These are phyloP conservation scores for Aplysina aerophoba DNA, from an alignment of 37 sponge, comb jelly and placozoan species.

Conservation along the genomic window DNA sequence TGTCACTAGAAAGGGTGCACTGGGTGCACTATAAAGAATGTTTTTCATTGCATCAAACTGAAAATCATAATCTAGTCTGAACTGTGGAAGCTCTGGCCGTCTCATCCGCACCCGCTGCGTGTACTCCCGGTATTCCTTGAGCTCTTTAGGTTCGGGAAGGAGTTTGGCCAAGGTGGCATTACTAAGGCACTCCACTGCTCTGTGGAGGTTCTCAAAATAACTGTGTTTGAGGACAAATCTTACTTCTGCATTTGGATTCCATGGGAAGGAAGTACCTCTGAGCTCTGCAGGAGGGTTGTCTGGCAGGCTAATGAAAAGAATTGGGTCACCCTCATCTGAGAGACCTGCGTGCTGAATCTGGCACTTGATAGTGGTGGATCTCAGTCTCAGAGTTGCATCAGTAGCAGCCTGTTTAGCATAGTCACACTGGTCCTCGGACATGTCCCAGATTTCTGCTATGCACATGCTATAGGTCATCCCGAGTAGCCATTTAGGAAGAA, in stretches of 20 bases:
- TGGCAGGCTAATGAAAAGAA: not conserved
- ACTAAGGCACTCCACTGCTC: slow-evolving; percentile 15
- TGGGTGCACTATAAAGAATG: not conserved
- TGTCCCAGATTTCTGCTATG: not conserved
- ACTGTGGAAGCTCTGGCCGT: not conserved
- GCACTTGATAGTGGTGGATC: too few relatives aligned
- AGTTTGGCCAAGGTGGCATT: not conserved
- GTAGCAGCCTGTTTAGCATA: slow-evolving; percentile 30
- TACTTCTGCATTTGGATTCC: not conserved
- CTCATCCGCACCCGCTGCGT: not conserved
- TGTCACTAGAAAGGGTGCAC: slow-evolving; percentile 24
- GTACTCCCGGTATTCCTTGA: not conserved
- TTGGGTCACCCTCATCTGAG: not conserved
- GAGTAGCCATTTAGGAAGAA: slow-evolving; percentile 7
- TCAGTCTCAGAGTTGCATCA: not conserved
- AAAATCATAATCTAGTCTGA: slow-evolving; percentile 17
- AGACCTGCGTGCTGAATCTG: not conserved
- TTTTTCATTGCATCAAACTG: slow-evolving; percentile 24
- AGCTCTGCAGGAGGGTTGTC: not conserved
- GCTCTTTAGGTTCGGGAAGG: not conserved
- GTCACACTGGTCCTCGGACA: slow-evolving; percentile 20
- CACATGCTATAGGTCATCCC: not conserved
- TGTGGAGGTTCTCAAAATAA: slow-evolving; percentile 30
- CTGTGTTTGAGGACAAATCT: slow-evolving; percentile 6
- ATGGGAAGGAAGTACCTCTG: not conserved